phyloP scores from a whole-genome alignment of 2,888 invertebrate species.

The Parapristionchus giblindavisi region DNA sequence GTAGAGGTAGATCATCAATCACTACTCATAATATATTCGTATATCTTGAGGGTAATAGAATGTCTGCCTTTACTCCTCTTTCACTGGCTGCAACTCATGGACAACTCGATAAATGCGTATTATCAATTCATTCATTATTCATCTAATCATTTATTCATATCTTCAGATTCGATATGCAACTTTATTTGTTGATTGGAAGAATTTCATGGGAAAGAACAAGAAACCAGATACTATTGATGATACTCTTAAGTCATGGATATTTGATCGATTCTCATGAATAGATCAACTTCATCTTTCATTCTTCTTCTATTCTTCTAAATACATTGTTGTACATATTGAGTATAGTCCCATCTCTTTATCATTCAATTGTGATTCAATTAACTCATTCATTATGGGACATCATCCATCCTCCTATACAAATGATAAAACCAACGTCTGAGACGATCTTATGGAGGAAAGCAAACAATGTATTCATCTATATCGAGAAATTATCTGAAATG shows the following conservation, averaged over 20 bases:
- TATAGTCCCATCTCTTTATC: slow-evolving; percentile 31
- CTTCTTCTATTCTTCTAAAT: not conserved
- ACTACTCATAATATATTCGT: no score
- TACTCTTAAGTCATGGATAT: not conserved
- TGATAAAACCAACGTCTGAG: slow-evolving; percentile 18
- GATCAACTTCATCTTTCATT: not conserved
- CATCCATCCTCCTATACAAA: not conserved
- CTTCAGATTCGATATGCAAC: no score
- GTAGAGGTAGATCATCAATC: no score
- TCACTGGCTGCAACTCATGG: no score
- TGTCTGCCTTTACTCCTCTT: no score
- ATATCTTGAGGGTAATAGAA: no score
- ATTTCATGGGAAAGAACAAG: not conserved
- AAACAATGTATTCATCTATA: not conserved
- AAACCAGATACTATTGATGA: not conserved
- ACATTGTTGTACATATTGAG: not conserved
- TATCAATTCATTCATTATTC: no score
- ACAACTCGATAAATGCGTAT: no score
- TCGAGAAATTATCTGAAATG: not conserved
- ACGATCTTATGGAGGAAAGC: slow-evolving; percentile 18
- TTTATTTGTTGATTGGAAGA: no score
- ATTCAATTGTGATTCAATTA: slow-evolving; percentile 11
- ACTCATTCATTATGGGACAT: slow-evolving; percentile 15
- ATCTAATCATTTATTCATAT: no score
- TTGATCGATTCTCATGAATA: not conserved